Evolutionary conservation across 2,113 vertebrate species (phyloP).

Genomic region (Phalacrocorax pelagicus): DNA sequence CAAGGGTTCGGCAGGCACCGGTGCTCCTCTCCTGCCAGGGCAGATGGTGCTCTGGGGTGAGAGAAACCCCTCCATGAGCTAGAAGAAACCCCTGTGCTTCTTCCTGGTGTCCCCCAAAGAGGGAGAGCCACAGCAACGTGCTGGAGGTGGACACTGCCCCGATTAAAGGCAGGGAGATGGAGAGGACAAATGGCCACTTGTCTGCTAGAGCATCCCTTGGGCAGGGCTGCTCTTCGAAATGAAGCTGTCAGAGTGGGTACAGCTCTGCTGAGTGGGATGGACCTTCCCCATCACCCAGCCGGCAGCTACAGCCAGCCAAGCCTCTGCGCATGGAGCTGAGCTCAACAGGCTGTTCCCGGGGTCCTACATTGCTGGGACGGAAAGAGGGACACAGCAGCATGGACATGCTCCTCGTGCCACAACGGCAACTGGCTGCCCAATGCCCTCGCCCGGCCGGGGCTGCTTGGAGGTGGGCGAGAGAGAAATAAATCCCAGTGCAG

Average conservation of each 20-base stretch:
- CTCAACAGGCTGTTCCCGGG: not conserved
- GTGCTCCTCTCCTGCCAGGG: not conserved
- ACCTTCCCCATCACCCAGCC: not conserved
- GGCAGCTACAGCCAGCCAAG: rapidly evolving
- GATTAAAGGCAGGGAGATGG: rapidly evolving
- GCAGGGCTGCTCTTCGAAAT: rapidly evolving
- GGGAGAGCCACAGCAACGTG: rapidly evolving
- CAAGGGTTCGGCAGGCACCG: not conserved
- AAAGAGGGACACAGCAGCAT: not conserved
- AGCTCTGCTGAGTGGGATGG: rapidly evolving
- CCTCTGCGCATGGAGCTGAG: rapidly evolving
- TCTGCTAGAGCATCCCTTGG: not conserved
- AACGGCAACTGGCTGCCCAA: rapidly evolving
- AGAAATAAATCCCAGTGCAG: not conserved
- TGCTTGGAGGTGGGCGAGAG: not conserved
- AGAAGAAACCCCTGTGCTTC: not conserved
- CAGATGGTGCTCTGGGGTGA: rapidly evolving
- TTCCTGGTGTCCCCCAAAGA: rapidly evolving
- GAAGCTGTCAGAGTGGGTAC: not conserved
- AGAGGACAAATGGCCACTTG: not conserved
- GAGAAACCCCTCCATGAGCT: not conserved
- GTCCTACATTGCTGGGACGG: not conserved
- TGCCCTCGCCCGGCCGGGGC: rapidly evolving
- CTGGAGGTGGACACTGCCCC: rapidly evolving
- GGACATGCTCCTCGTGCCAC: rapidly evolving